These are phyloP conservation scores for Drosophila willistoni DNA, from an alignment of 1,140 invertebrate genomes.

Conservation along the genomic window DNA sequence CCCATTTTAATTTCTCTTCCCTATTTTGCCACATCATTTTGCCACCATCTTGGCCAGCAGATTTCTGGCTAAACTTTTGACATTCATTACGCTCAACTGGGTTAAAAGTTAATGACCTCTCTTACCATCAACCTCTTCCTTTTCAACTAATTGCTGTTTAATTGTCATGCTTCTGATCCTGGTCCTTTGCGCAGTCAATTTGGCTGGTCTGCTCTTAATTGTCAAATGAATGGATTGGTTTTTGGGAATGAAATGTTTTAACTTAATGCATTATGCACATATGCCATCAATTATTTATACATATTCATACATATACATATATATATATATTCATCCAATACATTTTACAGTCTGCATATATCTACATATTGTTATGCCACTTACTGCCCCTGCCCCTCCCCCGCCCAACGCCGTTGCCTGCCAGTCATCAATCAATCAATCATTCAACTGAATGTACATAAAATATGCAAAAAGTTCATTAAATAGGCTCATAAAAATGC, in stretches of 20 bases:
- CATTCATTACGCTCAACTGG: slow-evolving; percentile 27
- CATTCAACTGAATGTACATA: slow-evolving; percentile 37
- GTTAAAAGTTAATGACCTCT: slow-evolving; percentile 51
- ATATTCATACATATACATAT: slow-evolving; percentile 2
- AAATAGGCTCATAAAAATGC: slow-evolving; percentile 47
- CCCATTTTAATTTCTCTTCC: slow-evolving; percentile 41
- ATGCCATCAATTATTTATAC: slow-evolving; percentile 62
- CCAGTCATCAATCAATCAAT: slow-evolving; percentile 30
- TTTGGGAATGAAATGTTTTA: slow-evolving; percentile 37
- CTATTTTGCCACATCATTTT: slow-evolving; percentile 20
- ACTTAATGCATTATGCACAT: slow-evolving; percentile 61
- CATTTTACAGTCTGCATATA: slow-evolving; percentile 31
- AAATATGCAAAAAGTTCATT: slow-evolving; percentile 57
- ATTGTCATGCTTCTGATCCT: slow-evolving; percentile 34
- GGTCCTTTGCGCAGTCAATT: slow-evolving; percentile 7
- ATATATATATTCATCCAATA: background rate
- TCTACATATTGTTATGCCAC: slow-evolving; percentile 11
- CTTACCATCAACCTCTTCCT: too few species aligned
- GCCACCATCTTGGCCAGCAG: background rate
- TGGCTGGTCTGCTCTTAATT: slow-evolving; percentile 51
- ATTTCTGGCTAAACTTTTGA: slow-evolving; percentile 14
- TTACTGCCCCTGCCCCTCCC: background rate
- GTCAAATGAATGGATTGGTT: slow-evolving; percentile 46
- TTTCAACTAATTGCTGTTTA: slow-evolving; percentile 57
- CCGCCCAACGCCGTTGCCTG: background rate